Evolutionary conservation across 1,140 invertebrate genomes (phyloP).

Genomic region (Choristoneura fumiferana): DNA sequence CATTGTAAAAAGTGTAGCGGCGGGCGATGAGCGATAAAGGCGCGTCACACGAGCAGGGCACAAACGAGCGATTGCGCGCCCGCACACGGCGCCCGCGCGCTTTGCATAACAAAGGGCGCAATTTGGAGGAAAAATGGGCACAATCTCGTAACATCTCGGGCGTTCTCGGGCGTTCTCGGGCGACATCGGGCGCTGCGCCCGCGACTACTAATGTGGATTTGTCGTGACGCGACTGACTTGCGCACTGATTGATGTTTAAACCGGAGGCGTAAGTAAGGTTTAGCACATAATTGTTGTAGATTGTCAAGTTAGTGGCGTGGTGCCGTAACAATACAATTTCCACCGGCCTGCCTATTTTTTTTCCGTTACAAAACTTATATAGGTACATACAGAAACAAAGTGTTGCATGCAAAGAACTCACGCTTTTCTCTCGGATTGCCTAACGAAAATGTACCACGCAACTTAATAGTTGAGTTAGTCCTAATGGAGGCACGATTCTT

Average conservation of each 20-base stretch:
- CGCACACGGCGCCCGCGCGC: conserved; percentile 69
- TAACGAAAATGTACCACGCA: too few relatives aligned
- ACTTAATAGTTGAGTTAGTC: too few relatives aligned
- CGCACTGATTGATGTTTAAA: conserved; percentile 10
- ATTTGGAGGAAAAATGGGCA: conserved; percentile 73
- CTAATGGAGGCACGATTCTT: too few relatives aligned
- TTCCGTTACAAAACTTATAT: too few relatives aligned
- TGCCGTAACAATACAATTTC: too few relatives aligned
- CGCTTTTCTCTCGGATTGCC: too few relatives aligned
- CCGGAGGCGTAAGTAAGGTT: too few relatives aligned
- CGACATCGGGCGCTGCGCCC: conserved; percentile 28
- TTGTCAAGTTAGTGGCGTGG: too few relatives aligned
- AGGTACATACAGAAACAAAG: too few relatives aligned
- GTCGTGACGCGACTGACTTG: conserved; percentile 10
- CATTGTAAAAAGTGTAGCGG: conserved; percentile 45
- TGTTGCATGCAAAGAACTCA: too few relatives aligned
- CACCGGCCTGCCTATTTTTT: too few relatives aligned
- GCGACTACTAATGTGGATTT: conserved; percentile 42
- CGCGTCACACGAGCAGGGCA: conserved; percentile 51
- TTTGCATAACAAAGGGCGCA: conserved; percentile 76
- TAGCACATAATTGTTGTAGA: too few relatives aligned
- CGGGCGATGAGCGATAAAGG: conserved; percentile 57
- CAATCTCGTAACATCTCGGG: conserved; percentile 58
- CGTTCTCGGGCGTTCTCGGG: conserved; percentile 38
- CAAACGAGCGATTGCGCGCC: conserved; percentile 53